Base-by-base conservation (phyloP, 2,113 vertebrate species). In the Strix aluco region DNA sequence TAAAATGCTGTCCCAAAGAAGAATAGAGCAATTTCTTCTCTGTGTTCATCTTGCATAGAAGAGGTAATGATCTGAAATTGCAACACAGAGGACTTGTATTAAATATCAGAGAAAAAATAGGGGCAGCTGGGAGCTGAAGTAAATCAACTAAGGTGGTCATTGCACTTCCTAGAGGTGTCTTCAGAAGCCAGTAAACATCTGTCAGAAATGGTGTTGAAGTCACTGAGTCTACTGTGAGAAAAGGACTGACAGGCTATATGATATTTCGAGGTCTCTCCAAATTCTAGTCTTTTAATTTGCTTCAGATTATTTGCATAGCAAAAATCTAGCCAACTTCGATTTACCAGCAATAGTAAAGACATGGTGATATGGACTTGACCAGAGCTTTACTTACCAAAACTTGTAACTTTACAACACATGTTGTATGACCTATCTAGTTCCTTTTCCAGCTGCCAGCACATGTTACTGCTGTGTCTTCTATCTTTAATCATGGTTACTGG, bases 231-330 rank as follows among this genome's bases (percentile, higher is more conserved):
- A 10, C 18, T 70, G 34, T 44, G 27, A 81, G 14, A 36, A 70
- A 70, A 73, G 7, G 10, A 74, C 19, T 1, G 8, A 25, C 4
- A 42, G 9, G 26, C 5, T 62, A 9, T 8, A 34, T 0, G 0
- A 51, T 75, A 59, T 63, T 80, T 38, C 52, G 71, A 79, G 22
- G 10, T 46, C 34, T 88, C 82, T 22, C n/a, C 15, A 88, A 88
- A 88, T 59, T 44, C 19, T 36, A 25, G 7, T 15, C 4, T 36
- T 88, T 59, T 57, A 16, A 26, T 40, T 40, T 92, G 16, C 30
- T 70, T 80, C n/a, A 49, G 1, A 1, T 57, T 80, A 44, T 44
- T 30, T 70, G 40, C 23, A 52, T 27, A 63, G 44, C 22, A 73
- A 91, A 91, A 57, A 86, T 69, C 27, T 23, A 47, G 10, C 6